Conservation (phyloP, 1,140 invertebrate species). For the Diabrotica virgifera region DNA sequence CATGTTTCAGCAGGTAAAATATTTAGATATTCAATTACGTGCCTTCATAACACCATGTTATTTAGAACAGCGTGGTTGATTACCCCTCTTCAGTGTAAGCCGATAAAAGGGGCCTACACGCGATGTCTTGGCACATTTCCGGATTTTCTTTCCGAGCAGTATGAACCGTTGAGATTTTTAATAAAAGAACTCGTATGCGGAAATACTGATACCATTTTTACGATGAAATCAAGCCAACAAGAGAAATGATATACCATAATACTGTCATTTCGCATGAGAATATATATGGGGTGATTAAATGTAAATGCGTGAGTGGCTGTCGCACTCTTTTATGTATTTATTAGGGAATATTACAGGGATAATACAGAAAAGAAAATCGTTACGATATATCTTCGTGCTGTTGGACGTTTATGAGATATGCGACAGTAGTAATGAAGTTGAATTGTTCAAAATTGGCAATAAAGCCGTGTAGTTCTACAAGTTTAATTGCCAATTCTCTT, state of each 20-base stretch:
- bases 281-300: conserved; percentile 3
- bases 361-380: neutral
- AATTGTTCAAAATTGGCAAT: too few relatives aligned
- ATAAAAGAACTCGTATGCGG: conserved; percentile 2
- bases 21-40: conserved; percentile 15
- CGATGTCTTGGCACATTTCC: conserved; percentile 10
- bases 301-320: neutral
- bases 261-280: neutral
- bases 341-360: neutral
- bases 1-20: conserved; percentile 3
- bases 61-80: conserved; percentile 14
- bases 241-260: conserved; percentile 3
- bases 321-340: conserved; percentile 1
- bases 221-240: conserved; percentile 1
- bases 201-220: conserved; percentile 3
- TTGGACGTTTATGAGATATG: too few relatives aligned
- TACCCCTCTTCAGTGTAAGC: conserved; percentile 14
- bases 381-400: neutral
- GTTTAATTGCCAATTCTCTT: too few relatives aligned
- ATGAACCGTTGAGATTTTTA: conserved; percentile 11
- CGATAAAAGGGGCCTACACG: conserved; percentile 10
- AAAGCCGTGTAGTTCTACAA: too few relatives aligned
- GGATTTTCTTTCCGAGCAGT: conserved; percentile 7
- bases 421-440: too few relatives aligned
- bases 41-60: conserved; percentile 14